A percentile compares a stretch with the other conserved stretches of the same genome.
Evolutionary conservation across 2,888 invertebrate species (phyloP).

Genomic region (Eustalomyia histrio): DNA sequence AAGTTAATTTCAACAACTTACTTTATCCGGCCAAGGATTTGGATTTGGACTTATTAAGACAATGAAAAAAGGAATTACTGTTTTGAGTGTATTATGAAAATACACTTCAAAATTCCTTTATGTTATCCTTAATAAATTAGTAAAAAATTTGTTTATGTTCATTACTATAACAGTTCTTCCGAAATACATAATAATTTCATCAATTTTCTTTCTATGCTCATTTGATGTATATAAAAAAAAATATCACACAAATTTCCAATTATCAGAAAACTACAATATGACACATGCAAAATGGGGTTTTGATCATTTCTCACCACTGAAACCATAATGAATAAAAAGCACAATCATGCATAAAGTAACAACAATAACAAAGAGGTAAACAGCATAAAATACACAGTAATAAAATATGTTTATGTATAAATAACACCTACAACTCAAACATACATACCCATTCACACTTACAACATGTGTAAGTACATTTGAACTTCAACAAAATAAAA

Average conservation of each 20-base stretch:
- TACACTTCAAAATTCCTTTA: too few relatives aligned
- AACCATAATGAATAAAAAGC: neutral
- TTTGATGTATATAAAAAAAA: neutral
- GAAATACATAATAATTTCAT: too few relatives aligned
- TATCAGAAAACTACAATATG: slow-evolving; percentile 3
- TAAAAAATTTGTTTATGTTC: too few relatives aligned
- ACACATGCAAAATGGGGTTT: slow-evolving; percentile 10
- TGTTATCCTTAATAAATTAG: too few relatives aligned
- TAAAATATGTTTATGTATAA: slow-evolving; percentile 33
- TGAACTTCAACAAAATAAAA: neutral
- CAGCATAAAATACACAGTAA: slow-evolving; percentile 3
- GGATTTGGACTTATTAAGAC: too few relatives aligned
- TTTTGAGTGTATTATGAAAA: too few relatives aligned
- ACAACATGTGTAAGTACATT: neutral
- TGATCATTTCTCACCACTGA: slow-evolving; percentile 1
- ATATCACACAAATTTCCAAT: neutral
- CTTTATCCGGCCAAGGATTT: too few relatives aligned
- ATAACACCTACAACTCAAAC: slow-evolving; percentile 29
- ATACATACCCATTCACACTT: slow-evolving; percentile 18
- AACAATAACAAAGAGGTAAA: neutral
- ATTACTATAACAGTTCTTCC: too few relatives aligned
- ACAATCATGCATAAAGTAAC: neutral
- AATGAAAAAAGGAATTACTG: too few relatives aligned
- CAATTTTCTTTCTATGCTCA: neutral
- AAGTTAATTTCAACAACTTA: too few relatives aligned